These are phyloP conservation scores for Gymnogyps californianus DNA, from an alignment of 2,113 vertebrate species.

Conservation along the genomic window DNA sequence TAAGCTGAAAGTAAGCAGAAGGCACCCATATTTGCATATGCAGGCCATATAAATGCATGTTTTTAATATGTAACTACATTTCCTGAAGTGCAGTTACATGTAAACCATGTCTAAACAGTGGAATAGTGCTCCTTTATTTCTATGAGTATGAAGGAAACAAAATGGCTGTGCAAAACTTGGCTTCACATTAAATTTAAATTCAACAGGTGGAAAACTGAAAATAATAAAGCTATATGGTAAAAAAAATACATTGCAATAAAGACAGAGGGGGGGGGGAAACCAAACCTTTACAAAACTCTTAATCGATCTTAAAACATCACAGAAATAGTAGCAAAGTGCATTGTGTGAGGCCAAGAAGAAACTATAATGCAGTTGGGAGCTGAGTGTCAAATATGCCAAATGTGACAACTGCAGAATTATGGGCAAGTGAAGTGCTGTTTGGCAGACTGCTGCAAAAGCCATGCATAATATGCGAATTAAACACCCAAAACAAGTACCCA, in stretches of 20 bases:
- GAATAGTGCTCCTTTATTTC: not conserved
- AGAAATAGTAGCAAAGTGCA: not conserved
- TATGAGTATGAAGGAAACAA: not conserved
- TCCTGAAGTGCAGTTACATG: not conserved
- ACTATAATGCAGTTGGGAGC: not conserved
- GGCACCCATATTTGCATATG: not conserved
- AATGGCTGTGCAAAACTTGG: not conserved
- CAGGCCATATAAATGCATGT: not conserved
- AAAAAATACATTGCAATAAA: not conserved
- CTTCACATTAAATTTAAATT: not conserved
- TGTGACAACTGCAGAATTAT: not conserved
- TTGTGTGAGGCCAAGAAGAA: not conserved
- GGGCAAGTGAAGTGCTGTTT: not conserved
- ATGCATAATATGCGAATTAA: not conserved
- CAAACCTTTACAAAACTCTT: not conserved
- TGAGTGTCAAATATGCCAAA: not conserved
- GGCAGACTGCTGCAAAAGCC: not conserved
- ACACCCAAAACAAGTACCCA: not conserved
- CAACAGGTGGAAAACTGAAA: not conserved
- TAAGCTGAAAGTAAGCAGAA: not conserved
- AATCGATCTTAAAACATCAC: not conserved
- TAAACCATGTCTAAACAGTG: not conserved
- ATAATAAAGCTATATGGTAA: not conserved
- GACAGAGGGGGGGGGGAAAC: not conserved
- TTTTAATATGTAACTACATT: not conserved